These are phyloP conservation scores for Chascanopsetta lugubris DNA, from an alignment of 2,113 vertebrate genomes.

Conservation along the genomic window DNA sequence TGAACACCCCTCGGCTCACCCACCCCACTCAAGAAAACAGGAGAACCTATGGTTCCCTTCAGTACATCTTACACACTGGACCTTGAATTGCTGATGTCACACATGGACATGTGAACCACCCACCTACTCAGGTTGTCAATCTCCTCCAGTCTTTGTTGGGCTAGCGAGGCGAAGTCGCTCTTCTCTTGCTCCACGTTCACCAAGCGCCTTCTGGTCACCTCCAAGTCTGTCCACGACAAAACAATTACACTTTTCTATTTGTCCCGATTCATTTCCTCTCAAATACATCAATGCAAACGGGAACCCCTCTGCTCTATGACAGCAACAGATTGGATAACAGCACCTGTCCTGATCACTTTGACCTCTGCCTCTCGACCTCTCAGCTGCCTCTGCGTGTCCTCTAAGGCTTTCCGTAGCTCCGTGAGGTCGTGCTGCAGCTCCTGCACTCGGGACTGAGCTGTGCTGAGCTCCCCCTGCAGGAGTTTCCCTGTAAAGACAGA, in stretches of 20 bases:
- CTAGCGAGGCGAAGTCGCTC: slow-evolving; percentile 79
- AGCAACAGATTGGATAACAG: not conserved
- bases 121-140: slow-evolving; percentile 85
- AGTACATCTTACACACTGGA: not conserved
- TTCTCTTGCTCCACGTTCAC: slow-evolving; percentile 84
- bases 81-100: no score
- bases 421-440: slow-evolving; percentile 83
- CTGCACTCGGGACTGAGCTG: slow-evolving; percentile 79
- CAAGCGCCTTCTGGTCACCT: slow-evolving; percentile 80
- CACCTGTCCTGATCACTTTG: slow-evolving; percentile 82
- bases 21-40: no score
- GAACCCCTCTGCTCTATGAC: no score
- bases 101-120: not conserved
- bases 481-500: slow-evolving; percentile 52
- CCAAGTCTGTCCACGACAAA: slow-evolving; percentile 77
- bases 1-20: no score
- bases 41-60: no score
- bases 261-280: no score
- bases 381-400: slow-evolving; percentile 81
- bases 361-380: slow-evolving; percentile 79
- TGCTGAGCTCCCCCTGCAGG: slow-evolving; percentile 84
- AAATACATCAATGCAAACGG: no score
- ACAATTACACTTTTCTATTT: no score
- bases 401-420: slow-evolving; percentile 79
- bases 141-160: slow-evolving; percentile 86